Evolutionary conservation across 2,797 vertebrate species (phyloP), one percentile per base, ranked within the genome.

Genomic region (Varecia variegata): DNA sequence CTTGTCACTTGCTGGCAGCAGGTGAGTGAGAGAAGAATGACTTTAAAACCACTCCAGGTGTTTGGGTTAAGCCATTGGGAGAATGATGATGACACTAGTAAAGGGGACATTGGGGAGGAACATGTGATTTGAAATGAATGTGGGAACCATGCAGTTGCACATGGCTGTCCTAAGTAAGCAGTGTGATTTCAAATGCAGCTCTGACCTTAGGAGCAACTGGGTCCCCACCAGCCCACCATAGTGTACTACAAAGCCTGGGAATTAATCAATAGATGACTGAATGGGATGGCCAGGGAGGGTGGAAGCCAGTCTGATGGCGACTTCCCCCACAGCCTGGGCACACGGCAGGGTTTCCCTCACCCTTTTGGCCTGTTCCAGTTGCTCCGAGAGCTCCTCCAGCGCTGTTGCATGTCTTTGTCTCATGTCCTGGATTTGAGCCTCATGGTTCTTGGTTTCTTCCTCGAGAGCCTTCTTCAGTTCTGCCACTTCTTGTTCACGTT

Each of bases 391-490:
- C 97, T 99, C 99, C 95, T 99, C 99, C 98, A 99, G 98, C 0
- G 99, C 99, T 0, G 98, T 99, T 1, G 98, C 98, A 0, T 99
- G 99, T 47, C 99, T 98, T 98, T 99, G 99, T 88, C 99, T 99
- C 98, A 99, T 99, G 56, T 99, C 99, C 98, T 99, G 99, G 98
- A 99, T 99, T 98, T 99, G 99, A 43, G 99, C 99, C 94, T 99
- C 99, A 0, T 99, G 99, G 98, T 99, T 99, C 98, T 99, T 99
- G 4, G 98, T 98, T 98, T 99, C 99, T 45, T 99, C 99, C 93
- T 99, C 99, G 2, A 99, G 99, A 79, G 99, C 99, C 98, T 99
- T 99, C 98, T 99, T 99, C 93, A 99, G 98, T 88, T 99, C 99
- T 7, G 99, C 99, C 95, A 99, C 99, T 98, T 99, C 99, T 97